Percentiles rank a stretch among this genome's conserved stretches.
These are phyloP conservation scores for Squalus acanthias DNA, from an alignment of 2,797 vertebrate genomes.

Conservation along the genomic window DNA sequence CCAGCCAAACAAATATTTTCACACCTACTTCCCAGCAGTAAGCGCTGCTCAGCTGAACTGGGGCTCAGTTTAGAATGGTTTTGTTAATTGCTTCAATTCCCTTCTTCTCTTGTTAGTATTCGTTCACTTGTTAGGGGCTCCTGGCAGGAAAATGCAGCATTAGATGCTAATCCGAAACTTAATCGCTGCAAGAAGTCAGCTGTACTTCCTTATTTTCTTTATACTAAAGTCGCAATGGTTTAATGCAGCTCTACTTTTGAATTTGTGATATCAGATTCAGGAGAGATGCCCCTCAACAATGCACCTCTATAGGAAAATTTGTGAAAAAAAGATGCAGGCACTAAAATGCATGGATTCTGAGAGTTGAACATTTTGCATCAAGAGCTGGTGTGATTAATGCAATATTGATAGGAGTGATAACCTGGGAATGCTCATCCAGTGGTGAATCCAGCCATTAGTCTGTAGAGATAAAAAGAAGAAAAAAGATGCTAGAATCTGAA, in stretches of 20 bases:
- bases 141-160: neutral
- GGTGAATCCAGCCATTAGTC: neutral
- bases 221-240: neutral
- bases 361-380: neutral
- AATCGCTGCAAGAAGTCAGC: neutral
- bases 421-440: neutral
- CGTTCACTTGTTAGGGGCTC: neutral
- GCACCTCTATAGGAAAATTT: neutral
- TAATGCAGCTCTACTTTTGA: neutral
- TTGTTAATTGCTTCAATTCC: constrained; percentile 54
- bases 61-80: constrained; percentile 50
- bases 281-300: neutral
- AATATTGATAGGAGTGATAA: neutral
- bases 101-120: constrained; percentile 49
- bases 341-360: neutral
- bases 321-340: neutral
- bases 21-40: constrained; percentile 48
- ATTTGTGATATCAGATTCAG: neutral
- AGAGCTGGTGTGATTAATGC: neutral
- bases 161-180: neutral
- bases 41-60: constrained; percentile 55
- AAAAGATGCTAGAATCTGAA: neutral
- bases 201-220: neutral
- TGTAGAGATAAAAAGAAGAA: neutral
- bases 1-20: constrained; percentile 62